These are phyloP conservation scores for Isichthys henryi DNA, from an alignment of 2,113 vertebrate species.

Conservation along the genomic window DNA sequence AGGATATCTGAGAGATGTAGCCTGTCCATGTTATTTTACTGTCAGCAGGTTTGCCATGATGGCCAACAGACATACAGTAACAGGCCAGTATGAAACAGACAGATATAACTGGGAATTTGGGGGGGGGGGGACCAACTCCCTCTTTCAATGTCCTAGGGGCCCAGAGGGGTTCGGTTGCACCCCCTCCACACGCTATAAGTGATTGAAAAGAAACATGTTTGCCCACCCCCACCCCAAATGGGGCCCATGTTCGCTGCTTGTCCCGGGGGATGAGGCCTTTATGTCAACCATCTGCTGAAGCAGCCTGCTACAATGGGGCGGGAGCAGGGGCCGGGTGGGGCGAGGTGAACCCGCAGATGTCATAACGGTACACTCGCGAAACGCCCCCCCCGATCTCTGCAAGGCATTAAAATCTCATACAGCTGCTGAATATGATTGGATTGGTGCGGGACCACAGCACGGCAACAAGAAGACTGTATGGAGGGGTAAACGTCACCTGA, in stretches of 20 bases:
- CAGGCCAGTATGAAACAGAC: background rate
- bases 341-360: slow-evolving; percentile 13
- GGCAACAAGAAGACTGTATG: background rate
- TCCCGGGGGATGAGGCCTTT: slow-evolving; percentile 10
- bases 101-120: background rate
- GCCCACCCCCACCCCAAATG: background rate
- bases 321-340: background rate
- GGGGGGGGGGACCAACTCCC: background rate
- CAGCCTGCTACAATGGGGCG: slow-evolving; percentile 8
- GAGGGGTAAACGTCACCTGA: background rate
- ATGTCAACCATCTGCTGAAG: slow-evolving; percentile 23
- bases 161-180: background rate
- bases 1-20: background rate
- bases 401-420: slow-evolving; percentile 4
- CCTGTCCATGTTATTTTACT: background rate
- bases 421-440: background rate
- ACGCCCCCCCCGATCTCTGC: background rate
- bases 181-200: background rate
- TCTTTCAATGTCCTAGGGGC: background rate
- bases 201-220: slow-evolving; percentile 28
- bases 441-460: background rate
- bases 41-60: background rate
- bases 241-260: background rate
- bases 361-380: slow-evolving; percentile 15
- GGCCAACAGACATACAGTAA: background rate